Conservation (phyloP, 2,888 invertebrate genomes). For the Megaustenia siamemsis region DNA sequence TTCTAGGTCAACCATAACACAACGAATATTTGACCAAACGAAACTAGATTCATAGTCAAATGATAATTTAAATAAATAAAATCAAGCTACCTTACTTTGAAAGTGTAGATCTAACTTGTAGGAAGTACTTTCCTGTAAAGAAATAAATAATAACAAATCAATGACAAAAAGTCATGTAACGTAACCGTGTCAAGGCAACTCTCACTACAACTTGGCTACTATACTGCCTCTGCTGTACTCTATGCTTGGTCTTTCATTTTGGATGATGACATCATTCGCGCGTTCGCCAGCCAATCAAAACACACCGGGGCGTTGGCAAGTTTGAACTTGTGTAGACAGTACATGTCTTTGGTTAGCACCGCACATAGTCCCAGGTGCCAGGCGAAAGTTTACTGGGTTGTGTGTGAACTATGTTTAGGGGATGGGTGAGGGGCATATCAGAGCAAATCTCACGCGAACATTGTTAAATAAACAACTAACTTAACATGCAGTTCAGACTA, state of each 20-base stretch:
- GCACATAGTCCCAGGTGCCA: neutral
- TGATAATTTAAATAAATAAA: neutral
- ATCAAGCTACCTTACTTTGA: conserved; percentile 6
- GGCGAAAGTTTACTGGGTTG: too few species aligned
- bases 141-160: conserved; percentile 4
- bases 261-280: conserved; percentile 50
- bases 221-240: neutral
- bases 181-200: conserved; percentile 34
- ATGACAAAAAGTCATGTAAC: neutral
- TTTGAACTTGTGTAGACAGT: conserved; percentile 7
- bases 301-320: conserved; percentile 33
- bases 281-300: conserved; percentile 31
- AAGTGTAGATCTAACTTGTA: neutral
- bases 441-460: too few species aligned
- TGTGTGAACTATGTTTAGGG: too few species aligned
- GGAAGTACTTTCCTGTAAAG: neutral
- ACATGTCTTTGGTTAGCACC: neutral
- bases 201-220: neutral
- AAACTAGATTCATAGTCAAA: too few species aligned
- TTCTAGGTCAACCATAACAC: too few species aligned
- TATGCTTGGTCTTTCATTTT: conserved; percentile 26
- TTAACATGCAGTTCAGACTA: too few species aligned
- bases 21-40: too few species aligned
- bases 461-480: too few species aligned
- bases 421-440: too few species aligned